Percentiles rank a stretch among this genome's conserved stretches.
phyloP scores from a whole-genome alignment of 2,113 vertebrate species.

The Mus pahari region DNA sequence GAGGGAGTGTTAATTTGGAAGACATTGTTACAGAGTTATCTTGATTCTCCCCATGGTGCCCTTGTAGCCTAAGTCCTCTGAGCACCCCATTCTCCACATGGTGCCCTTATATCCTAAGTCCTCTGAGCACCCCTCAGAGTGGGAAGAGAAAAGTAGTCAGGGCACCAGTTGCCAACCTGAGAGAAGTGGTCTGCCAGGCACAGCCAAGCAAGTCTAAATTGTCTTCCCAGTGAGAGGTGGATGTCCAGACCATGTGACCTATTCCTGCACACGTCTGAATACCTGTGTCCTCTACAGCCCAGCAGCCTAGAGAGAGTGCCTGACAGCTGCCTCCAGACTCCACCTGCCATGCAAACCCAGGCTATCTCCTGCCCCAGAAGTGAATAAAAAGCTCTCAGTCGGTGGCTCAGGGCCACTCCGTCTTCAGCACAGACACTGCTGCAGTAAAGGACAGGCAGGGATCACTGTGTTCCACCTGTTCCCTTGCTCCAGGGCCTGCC shows the following conservation, averaged over 20 bases:
- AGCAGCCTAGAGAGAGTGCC: neutral
- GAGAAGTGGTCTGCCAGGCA: neutral
- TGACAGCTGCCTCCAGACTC: neutral
- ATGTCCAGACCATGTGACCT: neutral
- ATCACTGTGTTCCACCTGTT: neutral
- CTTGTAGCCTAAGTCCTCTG: neutral
- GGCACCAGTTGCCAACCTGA: neutral
- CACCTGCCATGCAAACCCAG: too few relatives aligned
- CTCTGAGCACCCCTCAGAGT: accelerated
- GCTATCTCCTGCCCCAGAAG: neutral
- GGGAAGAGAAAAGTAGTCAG: neutral
- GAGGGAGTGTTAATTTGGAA: neutral
- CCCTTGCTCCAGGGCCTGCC: too few relatives aligned
- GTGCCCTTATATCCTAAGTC: neutral
- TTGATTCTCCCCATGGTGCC: neutral
- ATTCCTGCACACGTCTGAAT: neutral
- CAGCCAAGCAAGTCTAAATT: neutral
- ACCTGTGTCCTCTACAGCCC: neutral
- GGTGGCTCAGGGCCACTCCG: neutral
- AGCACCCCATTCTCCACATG: too few relatives aligned
- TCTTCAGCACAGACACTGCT: neutral
- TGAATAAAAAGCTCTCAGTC: too few relatives aligned
- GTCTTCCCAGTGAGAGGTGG: neutral
- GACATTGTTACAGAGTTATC: neutral
- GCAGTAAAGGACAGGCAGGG: too few relatives aligned